A percentile compares a stretch with the other conserved stretches of the same genome.
phyloP scores from a whole-genome alignment of 2,797 vertebrate genomes.

The Hirundo rustica region DNA sequence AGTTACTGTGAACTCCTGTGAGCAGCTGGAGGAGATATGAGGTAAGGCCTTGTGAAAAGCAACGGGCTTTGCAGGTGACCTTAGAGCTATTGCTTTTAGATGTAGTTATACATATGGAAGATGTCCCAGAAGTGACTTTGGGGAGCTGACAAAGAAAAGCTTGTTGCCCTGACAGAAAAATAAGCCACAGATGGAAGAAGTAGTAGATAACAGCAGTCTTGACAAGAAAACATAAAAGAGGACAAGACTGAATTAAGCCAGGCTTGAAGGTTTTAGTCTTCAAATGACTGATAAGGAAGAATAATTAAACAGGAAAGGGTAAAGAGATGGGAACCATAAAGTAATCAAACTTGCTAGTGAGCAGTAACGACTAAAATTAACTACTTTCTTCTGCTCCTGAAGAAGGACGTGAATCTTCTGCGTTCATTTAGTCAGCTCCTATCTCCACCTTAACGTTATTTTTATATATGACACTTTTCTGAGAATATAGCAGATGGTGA shows the following conservation, averaged over 20 bases:
- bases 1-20: not conserved
- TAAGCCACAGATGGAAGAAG: slow-evolving; percentile 24
- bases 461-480: slow-evolving; percentile 12
- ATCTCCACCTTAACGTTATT: slow-evolving; percentile 20
- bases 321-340: slow-evolving; percentile 17
- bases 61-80: slow-evolving; percentile 14
- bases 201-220: slow-evolving; percentile 15
- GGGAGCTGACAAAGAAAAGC: not conserved
- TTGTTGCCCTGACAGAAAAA: slow-evolving; percentile 32
- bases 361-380: not conserved
- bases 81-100: not conserved
- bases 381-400: not conserved
- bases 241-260: not conserved
- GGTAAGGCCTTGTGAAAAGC: not conserved
- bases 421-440: not conserved
- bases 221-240: slow-evolving; percentile 40
- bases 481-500: slow-evolving; percentile 15
- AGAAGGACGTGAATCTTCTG: slow-evolving; percentile 15
- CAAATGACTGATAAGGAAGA: slow-evolving; percentile 32
- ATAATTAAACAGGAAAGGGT: slow-evolving; percentile 25
- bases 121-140: not conserved
- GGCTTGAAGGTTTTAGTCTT: slow-evolving; percentile 14
- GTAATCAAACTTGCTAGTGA: not conserved
- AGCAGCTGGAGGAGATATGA: not conserved
- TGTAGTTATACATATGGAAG: not conserved